Percentiles rank a stretch among this genome's conserved stretches.
phyloP scores from a whole-genome alignment of 2,888 invertebrate genomes.

The Malthinus flaveolus region DNA sequence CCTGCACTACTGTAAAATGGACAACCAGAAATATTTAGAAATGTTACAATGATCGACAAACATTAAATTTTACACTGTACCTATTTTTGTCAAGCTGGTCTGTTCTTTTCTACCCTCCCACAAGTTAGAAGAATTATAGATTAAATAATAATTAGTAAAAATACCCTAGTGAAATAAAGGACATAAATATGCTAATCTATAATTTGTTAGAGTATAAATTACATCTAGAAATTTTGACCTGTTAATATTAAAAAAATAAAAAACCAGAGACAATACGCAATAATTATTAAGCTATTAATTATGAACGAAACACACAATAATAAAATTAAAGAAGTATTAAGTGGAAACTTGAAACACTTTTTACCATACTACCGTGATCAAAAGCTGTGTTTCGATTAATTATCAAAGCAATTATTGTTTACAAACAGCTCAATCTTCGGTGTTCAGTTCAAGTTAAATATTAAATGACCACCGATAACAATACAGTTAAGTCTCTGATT shows the following conservation, averaged over 20 bases:
- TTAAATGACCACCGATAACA: conserved; percentile 5
- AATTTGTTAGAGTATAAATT: conserved; percentile 23
- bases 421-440: conserved; percentile 3
- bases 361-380: conserved; percentile 9
- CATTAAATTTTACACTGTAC: not conserved
- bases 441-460: not conserved
- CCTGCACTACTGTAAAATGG: too few relatives aligned
- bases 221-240: conserved; percentile 23
- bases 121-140: conserved; percentile 21
- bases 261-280: conserved; percentile 16
- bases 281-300: conserved; percentile 17
- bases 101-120: conserved; percentile 18
- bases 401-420: conserved; percentile 1
- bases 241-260: conserved; percentile 12
- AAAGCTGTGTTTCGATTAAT: conserved; percentile 8
- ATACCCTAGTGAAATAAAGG: conserved; percentile 25
- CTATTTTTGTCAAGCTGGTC: not conserved
- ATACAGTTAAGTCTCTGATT: not conserved
- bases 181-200: conserved; percentile 24
- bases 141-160: conserved; percentile 16
- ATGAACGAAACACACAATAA: conserved; percentile 6
- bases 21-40: too few relatives aligned
- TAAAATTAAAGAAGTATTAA: conserved; percentile 11
- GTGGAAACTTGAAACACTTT: conserved; percentile 14
- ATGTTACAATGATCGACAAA: too few relatives aligned